Evolutionary conservation across 2,113 vertebrate species (phyloP).

Genomic region (Benitochromis conjunctus): DNA sequence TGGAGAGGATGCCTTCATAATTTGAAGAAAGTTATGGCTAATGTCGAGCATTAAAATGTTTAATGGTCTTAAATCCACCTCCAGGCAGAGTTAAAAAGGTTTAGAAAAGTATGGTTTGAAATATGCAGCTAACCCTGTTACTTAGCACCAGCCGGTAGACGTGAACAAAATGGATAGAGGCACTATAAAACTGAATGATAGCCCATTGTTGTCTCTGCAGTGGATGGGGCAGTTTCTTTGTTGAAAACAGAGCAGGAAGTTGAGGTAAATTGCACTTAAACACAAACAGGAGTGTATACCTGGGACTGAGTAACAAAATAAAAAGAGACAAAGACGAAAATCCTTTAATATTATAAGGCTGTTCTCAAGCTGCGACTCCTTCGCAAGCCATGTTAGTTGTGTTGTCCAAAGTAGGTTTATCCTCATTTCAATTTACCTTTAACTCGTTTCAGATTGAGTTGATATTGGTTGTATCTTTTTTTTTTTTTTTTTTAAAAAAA

Average conservation of each 20-base stretch:
- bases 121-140: not conserved
- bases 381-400: not conserved
- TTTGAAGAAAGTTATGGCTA: not conserved
- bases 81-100: not conserved
- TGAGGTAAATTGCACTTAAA: not conserved
- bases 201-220: not conserved
- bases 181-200: not conserved
- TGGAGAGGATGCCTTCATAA: not conserved
- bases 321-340: not conserved
- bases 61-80: not conserved
- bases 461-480: not conserved
- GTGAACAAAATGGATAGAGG: not conserved
- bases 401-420: not conserved
- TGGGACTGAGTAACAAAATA: not conserved
- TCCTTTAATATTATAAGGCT: not conserved
- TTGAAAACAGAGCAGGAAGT: not conserved
- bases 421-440: not conserved
- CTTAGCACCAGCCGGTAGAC: not conserved
- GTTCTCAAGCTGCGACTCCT: not conserved
- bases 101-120: not conserved
- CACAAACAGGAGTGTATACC: not conserved
- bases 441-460: not conserved
- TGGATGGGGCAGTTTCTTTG: not conserved
- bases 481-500: not conserved
- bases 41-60: not conserved